Percentiles rank a stretch among this genome's conserved stretches.
These are phyloP conservation scores for Microplitis manilae DNA, from an alignment of 2,888 invertebrate genomes.

Conservation along the genomic window DNA sequence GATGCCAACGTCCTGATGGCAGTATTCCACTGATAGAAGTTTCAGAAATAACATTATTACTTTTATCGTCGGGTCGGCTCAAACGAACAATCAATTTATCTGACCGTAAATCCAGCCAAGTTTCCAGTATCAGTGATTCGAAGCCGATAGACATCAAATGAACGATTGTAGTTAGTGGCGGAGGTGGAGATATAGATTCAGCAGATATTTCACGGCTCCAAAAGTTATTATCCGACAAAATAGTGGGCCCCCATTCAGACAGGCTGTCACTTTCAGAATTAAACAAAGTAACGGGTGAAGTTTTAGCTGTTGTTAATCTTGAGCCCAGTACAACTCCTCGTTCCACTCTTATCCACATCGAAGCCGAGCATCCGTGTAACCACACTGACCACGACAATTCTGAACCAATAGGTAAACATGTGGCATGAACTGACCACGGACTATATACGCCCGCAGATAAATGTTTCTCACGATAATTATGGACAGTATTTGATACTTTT, in stretches of 20 bases:
- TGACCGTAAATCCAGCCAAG: slow-evolving; percentile 75
- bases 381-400: slow-evolving; percentile 76
- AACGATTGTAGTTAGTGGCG: slow-evolving; percentile 67
- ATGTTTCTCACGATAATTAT: slow-evolving; percentile 67
- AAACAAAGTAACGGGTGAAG: slow-evolving; percentile 54
- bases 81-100: slow-evolving; percentile 73
- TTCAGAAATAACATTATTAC: slow-evolving; percentile 74
- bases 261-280: slow-evolving; percentile 66
- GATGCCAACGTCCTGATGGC: slow-evolving; percentile 74
- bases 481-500: slow-evolving; percentile 66
- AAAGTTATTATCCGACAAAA: slow-evolving; percentile 63
- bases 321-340: slow-evolving; percentile 57
- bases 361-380: slow-evolving; percentile 76
- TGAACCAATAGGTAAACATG: slow-evolving; percentile 65
- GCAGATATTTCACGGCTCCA: slow-evolving; percentile 67
- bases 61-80: slow-evolving; percentile 74
- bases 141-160: slow-evolving; percentile 78
- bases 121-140: slow-evolving; percentile 77
- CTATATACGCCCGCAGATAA: slow-evolving; percentile 65
- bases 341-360: slow-evolving; percentile 75
- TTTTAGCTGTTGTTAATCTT: slow-evolving; percentile 51
- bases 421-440: slow-evolving; percentile 69
- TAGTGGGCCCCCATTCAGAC: slow-evolving; percentile 65
- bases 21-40: slow-evolving; percentile 72
- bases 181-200: slow-evolving; percentile 65